phyloP scores from a whole-genome alignment of 2,888 invertebrate species.

The Sympetrum striolatum region DNA sequence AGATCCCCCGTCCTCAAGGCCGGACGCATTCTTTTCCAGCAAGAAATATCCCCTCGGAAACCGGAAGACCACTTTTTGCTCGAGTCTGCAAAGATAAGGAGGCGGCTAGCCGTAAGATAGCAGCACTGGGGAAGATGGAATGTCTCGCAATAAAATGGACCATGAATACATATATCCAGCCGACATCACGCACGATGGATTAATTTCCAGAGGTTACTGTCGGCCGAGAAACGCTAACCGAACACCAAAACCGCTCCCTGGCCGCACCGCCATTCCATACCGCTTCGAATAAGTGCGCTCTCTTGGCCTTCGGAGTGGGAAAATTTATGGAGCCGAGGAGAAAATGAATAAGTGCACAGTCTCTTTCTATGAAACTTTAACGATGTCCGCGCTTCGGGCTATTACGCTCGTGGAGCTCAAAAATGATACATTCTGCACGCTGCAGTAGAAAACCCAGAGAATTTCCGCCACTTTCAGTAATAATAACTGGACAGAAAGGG shows the following conservation, averaged over 20 bases:
- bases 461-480: too few species aligned
- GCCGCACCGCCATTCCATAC: background rate
- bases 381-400: too few species aligned
- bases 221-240: background rate
- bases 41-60: background rate
- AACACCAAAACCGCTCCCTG: background rate
- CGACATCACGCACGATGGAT: background rate
- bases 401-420: too few species aligned
- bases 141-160: background rate
- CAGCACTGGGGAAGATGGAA: background rate
- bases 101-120: background rate
- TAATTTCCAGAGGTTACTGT: background rate
- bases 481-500: too few species aligned
- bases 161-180: background rate
- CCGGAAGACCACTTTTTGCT: background rate
- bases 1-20: too few species aligned
- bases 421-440: too few species aligned
- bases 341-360: background rate
- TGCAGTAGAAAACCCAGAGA: too few species aligned
- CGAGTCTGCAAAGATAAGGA: background rate
- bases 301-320: background rate
- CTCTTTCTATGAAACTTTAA: too few species aligned
- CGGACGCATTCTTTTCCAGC: too few species aligned
- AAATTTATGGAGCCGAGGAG: background rate
- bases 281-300: background rate